These are phyloP conservation scores for Pammene aurita DNA, from an alignment of 2,888 invertebrate genomes.

Conservation along the genomic window DNA sequence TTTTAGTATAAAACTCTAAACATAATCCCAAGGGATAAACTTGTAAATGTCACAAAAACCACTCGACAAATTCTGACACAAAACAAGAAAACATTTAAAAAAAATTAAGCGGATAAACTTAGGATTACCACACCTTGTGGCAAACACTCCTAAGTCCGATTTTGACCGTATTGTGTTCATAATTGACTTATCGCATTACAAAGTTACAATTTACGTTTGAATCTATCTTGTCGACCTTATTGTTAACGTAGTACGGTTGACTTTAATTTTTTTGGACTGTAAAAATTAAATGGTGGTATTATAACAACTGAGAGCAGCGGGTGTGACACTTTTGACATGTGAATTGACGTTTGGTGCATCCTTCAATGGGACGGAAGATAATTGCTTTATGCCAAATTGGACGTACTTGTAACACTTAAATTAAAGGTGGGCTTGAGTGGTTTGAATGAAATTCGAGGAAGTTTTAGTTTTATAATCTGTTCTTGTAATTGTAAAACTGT, in stretches of 20 bases:
- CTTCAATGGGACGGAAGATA: conserved; percentile 37
- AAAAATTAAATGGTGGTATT: conserved; percentile 19
- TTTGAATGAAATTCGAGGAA: conserved; percentile 29
- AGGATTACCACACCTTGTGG: conserved; percentile 40
- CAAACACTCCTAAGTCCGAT: conserved; percentile 39
- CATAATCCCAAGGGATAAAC: conserved; percentile 29
- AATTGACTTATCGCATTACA: conserved; percentile 39
- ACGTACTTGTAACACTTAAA: conserved; percentile 34
- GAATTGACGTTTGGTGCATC: conserved; percentile 40
- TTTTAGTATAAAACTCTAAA: no score
- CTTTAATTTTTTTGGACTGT: neutral
- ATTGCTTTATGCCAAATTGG: conserved; percentile 37
- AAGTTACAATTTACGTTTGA: conserved; percentile 2
- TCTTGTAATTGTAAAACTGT: no score
- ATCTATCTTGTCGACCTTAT: neutral
- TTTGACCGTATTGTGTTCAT: conserved; percentile 38
- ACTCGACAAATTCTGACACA: conserved; percentile 32
- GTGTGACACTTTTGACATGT: conserved; percentile 37
- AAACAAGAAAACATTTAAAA: conserved; percentile 25
- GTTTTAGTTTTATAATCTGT: neutral
- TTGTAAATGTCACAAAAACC: conserved; percentile 30
- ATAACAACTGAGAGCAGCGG: conserved; percentile 30
- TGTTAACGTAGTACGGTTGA: neutral
- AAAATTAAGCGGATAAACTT: conserved; percentile 35
- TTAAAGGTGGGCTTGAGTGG: conserved; percentile 36